phyloP scores from a whole-genome alignment of 2,888 invertebrate genomes.

The Branchipolynoe longqiensis region DNA sequence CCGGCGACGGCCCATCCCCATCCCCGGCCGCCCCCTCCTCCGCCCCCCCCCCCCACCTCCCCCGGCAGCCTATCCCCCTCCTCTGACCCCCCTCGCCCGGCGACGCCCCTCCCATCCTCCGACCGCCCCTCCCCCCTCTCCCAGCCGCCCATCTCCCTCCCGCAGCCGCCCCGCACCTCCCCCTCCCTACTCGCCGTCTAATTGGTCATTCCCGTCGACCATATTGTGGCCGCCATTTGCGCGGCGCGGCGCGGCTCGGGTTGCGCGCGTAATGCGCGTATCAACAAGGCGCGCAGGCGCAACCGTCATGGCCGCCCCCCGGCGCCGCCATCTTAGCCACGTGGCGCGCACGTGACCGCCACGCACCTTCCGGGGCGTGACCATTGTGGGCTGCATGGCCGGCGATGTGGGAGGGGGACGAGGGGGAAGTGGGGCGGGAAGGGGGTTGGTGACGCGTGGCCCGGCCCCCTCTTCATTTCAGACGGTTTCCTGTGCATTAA shows the following conservation, averaged over 20 bases:
- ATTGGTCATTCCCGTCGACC: slow-evolving; percentile 42
- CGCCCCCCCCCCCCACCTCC: too few relatives aligned
- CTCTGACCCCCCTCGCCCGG: background rate
- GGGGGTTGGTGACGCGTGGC: slow-evolving; percentile 46
- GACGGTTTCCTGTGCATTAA: slow-evolving; percentile 27
- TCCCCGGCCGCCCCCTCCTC: background rate
- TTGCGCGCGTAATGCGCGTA: slow-evolving; percentile 47
- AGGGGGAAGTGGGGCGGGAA: too few relatives aligned
- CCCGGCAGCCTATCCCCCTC: too few relatives aligned
- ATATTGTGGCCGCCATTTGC: slow-evolving; percentile 50
- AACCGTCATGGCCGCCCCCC: slow-evolving; percentile 27
- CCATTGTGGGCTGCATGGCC: too few relatives aligned
- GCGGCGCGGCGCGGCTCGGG: background rate
- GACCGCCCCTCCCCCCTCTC: too few relatives aligned
- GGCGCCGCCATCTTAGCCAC: slow-evolving; percentile 17
- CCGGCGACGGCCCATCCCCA: too few relatives aligned
- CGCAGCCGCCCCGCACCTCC: background rate
- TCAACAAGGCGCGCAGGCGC: slow-evolving; percentile 9
- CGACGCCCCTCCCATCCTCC: background rate
- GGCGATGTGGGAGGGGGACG: too few relatives aligned
- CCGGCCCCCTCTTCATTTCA: slow-evolving; percentile 43
- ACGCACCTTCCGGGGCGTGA: too few relatives aligned
- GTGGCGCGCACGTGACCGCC: slow-evolving; percentile 14
- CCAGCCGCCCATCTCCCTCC: too few relatives aligned
- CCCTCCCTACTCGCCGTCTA: background rate